Conservation (phyloP, 2,797 vertebrate species). For the Hyperoplus lanceolatus region DNA sequence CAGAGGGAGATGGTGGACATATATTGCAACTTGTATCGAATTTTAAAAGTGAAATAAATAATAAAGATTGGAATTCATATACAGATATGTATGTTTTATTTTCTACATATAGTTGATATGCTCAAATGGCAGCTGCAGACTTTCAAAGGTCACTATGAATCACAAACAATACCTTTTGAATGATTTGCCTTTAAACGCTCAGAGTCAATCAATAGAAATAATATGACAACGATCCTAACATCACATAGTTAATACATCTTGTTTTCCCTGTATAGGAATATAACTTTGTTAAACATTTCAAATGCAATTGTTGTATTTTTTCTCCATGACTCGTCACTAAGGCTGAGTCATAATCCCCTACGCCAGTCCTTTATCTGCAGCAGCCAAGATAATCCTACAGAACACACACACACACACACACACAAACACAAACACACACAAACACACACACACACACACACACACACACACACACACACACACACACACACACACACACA, state of each 20-base stretch:
- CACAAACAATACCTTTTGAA: not conserved
- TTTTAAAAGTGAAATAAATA: too few relatives aligned
- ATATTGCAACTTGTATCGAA: too few relatives aligned
- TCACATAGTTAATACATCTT: conserved; percentile 4
- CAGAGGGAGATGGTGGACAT: too few relatives aligned
- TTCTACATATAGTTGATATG: too few relatives aligned
- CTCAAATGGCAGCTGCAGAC: too few relatives aligned
- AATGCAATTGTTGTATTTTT: conserved; percentile 1
- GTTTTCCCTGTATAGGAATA: not conserved
- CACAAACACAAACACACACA: not conserved
- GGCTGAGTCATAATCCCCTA: conserved; percentile 26
- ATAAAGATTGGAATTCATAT: too few relatives aligned
- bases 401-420: not conserved
- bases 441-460: not conserved
- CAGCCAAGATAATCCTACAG: conserved; percentile 22
- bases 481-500: not conserved
- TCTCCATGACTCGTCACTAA: conserved; percentile 15
- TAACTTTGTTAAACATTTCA: conserved; percentile 8
- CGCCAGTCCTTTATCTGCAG: conserved; percentile 17
- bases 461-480: not conserved
- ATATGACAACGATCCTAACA: not conserved
- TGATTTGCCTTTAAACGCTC: not conserved
- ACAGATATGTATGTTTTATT: too few relatives aligned
- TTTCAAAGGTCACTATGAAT: too few relatives aligned
- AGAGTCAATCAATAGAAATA: not conserved